Evolutionary conservation across 1,140 invertebrate species (phyloP), one percentile per base, ranked within the genome.

Genomic region (Helicorthomorpha holstii): DNA sequence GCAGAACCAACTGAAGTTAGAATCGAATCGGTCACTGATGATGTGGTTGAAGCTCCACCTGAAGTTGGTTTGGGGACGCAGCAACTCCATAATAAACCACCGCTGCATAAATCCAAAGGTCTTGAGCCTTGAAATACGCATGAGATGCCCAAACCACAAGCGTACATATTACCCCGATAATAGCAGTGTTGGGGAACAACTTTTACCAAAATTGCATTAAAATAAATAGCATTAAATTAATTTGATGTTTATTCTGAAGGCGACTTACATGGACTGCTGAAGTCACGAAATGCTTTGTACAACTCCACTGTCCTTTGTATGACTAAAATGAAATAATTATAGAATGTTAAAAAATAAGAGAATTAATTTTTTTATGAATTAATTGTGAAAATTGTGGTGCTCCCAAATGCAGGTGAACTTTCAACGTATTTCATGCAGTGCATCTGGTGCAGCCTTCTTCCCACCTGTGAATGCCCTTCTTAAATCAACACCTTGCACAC

Each of bases 181-280:
- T 83, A 83, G 64, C 89, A 94, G 22, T 81, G 82, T 63, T 91
- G 87, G 1, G 88, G 89, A 62, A 92, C 90, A 78, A 91, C 88
- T 92, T 75, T 29, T 78, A 34, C n/a, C 26, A 26, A 49, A 49
- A 7, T 10, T 7, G 4, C 12, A 49, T 10, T 42, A 46, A 25
- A 7, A 46, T 46, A 46, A 46, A 46, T 19, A 12, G 21, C 4
- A 10, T 7, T 19, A 7, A 25, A 46, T 46, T 46, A 46, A 25
- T 46, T 46, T 25, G 44, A 25, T 22, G 44, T 7, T 46, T 7
- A 46, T 4, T 22, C 16, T 7, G 29, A 7, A 16, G 12, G 23
- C 48, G 26, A 51, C 50, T 51, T 51, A 46, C 50, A 51, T 7
- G 50, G 50, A 24, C 23, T n/a, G 24, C 50, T 51, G 27, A 51